Evolutionary conservation across 2,797 vertebrate genomes (phyloP).

Genomic region (Xiphorhynchus erythropygius): DNA sequence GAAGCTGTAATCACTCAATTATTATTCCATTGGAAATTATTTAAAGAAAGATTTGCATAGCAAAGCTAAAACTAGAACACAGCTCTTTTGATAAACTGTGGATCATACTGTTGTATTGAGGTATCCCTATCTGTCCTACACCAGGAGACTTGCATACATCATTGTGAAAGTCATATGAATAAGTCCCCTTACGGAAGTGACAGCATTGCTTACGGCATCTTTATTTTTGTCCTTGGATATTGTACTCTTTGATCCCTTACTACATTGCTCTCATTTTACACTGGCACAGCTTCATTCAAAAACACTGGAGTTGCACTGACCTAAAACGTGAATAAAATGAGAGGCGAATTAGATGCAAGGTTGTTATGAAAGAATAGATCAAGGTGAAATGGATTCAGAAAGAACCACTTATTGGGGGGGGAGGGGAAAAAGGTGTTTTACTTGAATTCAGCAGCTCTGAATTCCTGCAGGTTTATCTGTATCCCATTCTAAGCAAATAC

Average conservation of each 20-base stretch:
- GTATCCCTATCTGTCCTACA: neutral
- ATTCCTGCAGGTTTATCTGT: conserved; percentile 33
- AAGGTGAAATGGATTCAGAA: conserved; percentile 29
- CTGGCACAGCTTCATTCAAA: conserved; percentile 12
- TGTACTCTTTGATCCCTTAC: neutral
- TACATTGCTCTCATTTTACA: conserved; percentile 25
- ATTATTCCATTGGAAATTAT: neutral
- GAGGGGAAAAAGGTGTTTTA: neutral
- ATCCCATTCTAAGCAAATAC: conserved; percentile 32
- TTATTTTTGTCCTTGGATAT: conserved; percentile 20
- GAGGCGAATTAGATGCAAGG: neutral
- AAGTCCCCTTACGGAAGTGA: neutral
- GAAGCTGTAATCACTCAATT: neutral
- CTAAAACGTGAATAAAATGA: conserved; percentile 11
- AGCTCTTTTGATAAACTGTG: neutral
- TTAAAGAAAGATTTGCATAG: neutral
- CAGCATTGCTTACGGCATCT: neutral
- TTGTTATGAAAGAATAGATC: neutral
- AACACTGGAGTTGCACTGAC: neutral
- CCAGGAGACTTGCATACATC: neutral
- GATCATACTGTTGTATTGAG: neutral
- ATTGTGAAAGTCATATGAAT: neutral
- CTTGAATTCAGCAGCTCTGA: conserved; percentile 5
- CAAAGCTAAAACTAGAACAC: neutral
- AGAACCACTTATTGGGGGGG: neutral